Percentiles rank a stretch among this genome's conserved stretches.
phyloP scores from a whole-genome alignment of 2,797 vertebrate genomes.

The Pangasius djambal region DNA sequence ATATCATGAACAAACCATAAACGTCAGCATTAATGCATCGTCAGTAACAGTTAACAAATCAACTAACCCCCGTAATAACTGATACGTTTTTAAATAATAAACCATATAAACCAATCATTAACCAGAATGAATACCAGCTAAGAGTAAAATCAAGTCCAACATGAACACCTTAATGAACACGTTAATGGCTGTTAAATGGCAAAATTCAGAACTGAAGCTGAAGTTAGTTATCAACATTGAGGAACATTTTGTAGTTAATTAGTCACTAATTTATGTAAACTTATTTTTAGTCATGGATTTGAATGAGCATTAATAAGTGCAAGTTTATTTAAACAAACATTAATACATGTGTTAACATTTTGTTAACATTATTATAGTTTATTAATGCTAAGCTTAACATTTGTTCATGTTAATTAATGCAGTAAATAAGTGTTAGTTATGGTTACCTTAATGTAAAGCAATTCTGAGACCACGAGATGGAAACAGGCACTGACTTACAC shows the following conservation, averaged over 20 bases:
- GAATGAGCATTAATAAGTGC: neutral
- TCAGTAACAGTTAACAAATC: no score
- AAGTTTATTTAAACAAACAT: no score
- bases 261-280: neutral
- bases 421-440: neutral
- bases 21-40: neutral
- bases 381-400: neutral
- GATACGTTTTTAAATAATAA: neutral
- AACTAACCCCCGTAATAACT: neutral
- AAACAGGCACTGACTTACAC: neutral
- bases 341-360: neutral
- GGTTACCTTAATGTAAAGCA: neutral
- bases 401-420: neutral
- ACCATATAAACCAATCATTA: neutral
- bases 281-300: neutral
- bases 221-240: neutral
- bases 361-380: neutral
- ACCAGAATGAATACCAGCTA: neutral
- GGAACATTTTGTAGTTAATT: neutral
- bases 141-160: neutral
- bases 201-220: neutral
- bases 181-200: neutral
- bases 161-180: neutral
- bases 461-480: neutral
- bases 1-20: neutral